Evolutionary conservation across 1,140 invertebrate genomes (phyloP).

Genomic region (Drosophila biarmipes): DNA sequence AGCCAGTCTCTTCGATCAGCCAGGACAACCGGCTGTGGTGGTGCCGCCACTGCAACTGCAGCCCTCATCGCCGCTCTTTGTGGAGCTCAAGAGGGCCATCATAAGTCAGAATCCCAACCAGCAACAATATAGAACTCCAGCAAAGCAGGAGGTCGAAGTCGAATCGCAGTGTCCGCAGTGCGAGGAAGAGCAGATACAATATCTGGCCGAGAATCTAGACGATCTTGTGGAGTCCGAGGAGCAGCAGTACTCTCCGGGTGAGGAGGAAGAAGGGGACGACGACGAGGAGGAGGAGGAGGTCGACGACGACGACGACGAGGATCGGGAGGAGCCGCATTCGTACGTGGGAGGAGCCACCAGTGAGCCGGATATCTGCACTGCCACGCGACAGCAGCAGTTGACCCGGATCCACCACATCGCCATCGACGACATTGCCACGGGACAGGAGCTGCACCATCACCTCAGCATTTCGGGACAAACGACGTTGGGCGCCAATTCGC

Average conservation of each 20-base stretch:
- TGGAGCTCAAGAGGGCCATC: slow-evolving; percentile 76
- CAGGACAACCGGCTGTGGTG: slow-evolving; percentile 46
- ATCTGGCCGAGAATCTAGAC: slow-evolving; percentile 27
- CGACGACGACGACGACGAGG: slow-evolving; percentile 9
- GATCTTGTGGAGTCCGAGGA: slow-evolving; percentile 26
- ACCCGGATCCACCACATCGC: slow-evolving; percentile 72
- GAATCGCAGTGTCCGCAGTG: slow-evolving; percentile 52
- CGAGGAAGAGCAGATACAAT: slow-evolving; percentile 30
- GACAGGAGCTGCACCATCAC: slow-evolving; percentile 18
- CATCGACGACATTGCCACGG: slow-evolving; percentile 59
- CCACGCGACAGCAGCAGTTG: slow-evolving; percentile 38
- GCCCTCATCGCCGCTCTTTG: slow-evolving; percentile 53
- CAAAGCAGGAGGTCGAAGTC: slow-evolving; percentile 19
- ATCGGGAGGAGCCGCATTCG: slow-evolving; percentile 6
- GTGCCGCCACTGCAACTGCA: slow-evolving; percentile 30
- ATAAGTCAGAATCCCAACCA: slow-evolving; percentile 47
- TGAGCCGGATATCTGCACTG: slow-evolving; percentile 67
- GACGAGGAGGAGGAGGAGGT: slow-evolving; percentile 24
- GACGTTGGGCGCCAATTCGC: slow-evolving; percentile 56
- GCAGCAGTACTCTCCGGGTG: slow-evolving; percentile 20
- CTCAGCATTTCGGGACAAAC: slow-evolving; percentile 19
- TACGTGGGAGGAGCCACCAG: slow-evolving; percentile 56
- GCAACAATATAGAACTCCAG: neutral
- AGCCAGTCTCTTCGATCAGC: slow-evolving; percentile 59
- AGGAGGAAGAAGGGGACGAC: slow-evolving; percentile 28